Evolutionary conservation across 2,888 invertebrate genomes (phyloP).

Genomic region (Tipula vernalis): DNA sequence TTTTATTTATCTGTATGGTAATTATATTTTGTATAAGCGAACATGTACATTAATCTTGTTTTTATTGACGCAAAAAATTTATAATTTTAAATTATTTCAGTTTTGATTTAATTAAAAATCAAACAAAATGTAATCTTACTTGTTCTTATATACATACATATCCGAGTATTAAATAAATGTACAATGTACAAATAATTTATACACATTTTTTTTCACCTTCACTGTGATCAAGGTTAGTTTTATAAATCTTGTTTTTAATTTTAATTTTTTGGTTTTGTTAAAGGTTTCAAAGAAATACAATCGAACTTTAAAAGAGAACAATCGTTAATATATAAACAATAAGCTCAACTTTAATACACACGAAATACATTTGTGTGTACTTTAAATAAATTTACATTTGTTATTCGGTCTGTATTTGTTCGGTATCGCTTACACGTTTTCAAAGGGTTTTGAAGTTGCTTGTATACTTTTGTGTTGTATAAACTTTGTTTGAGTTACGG

Average conservation of each 20-base stretch:
- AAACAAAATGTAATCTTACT: not conserved
- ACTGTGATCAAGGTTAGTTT: not conserved
- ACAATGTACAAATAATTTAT: not conserved
- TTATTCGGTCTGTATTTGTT: not conserved
- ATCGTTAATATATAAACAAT: not conserved
- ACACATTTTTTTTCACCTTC: not conserved
- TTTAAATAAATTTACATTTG: not conserved
- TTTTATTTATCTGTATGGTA: not conserved
- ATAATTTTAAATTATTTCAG: not conserved
- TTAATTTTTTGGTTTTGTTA: not conserved
- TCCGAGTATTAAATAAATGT: not conserved
- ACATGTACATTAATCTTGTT: not conserved
- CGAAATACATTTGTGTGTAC: not conserved
- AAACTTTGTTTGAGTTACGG: not conserved
- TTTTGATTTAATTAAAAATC: not conserved
- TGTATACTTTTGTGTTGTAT: not conserved
- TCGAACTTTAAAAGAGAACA: not conserved
- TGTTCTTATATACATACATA: not conserved
- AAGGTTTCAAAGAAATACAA: not conserved
- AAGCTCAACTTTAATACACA: not conserved
- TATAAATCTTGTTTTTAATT: not conserved
- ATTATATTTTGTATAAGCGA: not conserved
- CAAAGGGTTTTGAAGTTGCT: not conserved
- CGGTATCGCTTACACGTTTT: not conserved
- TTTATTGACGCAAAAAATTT: not conserved